These are phyloP conservation scores for Drosophila hamatofila DNA, from an alignment of 2,888 invertebrate genomes.

Conservation along the genomic window DNA sequence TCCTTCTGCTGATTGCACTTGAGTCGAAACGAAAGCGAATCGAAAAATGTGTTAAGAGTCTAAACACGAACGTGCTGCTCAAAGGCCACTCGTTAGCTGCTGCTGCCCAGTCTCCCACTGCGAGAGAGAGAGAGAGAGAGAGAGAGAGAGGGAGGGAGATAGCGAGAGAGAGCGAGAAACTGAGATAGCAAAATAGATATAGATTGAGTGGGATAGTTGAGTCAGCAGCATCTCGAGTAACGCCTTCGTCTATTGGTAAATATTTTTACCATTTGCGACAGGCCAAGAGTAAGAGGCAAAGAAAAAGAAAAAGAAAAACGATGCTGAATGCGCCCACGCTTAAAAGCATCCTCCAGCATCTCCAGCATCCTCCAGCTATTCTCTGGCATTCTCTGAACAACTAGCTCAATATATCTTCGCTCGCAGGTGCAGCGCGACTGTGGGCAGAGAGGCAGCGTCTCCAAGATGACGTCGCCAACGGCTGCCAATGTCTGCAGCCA, in stretches of 20 bases:
- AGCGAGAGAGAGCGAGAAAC: neutral
- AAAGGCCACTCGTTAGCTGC: slow-evolving; percentile 76
- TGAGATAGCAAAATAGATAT: slow-evolving; percentile 36
- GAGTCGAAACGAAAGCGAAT: slow-evolving; percentile 57
- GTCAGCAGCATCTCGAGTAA: slow-evolving; percentile 53
- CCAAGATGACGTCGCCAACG: slow-evolving; percentile 52
- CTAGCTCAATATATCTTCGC: slow-evolving; percentile 46
- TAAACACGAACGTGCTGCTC: slow-evolving; percentile 78
- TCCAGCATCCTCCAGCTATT: neutral
- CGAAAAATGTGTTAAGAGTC: slow-evolving; percentile 77
- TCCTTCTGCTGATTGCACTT: slow-evolving; percentile 71
- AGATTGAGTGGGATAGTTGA: slow-evolving; percentile 59
- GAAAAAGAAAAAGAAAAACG: slow-evolving; percentile 5
- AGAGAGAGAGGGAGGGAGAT: neutral
- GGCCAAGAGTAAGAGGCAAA: slow-evolving; percentile 18
- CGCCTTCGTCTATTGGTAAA: slow-evolving; percentile 66
- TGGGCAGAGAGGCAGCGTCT: slow-evolving; percentile 12
- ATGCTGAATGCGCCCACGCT: slow-evolving; percentile 36
- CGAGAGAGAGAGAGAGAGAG: too few species aligned
- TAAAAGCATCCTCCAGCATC: neutral
- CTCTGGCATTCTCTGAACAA: slow-evolving; percentile 14
- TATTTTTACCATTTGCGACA: slow-evolving; percentile 71
- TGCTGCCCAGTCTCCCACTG: neutral
- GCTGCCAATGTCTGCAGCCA: slow-evolving; percentile 68
- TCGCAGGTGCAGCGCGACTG: slow-evolving; percentile 36